Percentiles rank a stretch among this genome's conserved stretches.
phyloP scores from a whole-genome alignment of 2,888 invertebrate genomes.

The Amblyteles armatorius region DNA sequence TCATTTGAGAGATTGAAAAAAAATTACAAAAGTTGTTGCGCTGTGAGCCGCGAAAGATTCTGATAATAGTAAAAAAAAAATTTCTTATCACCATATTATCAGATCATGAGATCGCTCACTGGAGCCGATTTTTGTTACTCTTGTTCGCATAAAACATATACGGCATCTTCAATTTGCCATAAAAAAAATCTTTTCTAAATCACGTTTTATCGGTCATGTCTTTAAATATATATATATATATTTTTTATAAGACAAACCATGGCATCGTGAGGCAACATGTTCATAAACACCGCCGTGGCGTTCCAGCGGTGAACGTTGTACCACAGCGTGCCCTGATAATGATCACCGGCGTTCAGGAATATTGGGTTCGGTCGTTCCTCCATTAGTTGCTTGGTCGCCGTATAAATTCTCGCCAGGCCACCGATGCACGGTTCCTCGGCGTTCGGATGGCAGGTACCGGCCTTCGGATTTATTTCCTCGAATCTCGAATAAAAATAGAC shows the following conservation, averaged over 20 bases:
- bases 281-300: slow-evolving; percentile 91
- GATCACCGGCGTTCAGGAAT: slow-evolving; percentile 93
- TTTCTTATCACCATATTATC: too few species aligned
- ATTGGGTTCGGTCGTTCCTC: slow-evolving; percentile 87
- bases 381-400: slow-evolving; percentile 84
- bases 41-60: too few species aligned
- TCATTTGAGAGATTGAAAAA: too few species aligned
- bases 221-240: background rate
- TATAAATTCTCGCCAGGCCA: slow-evolving; percentile 89
- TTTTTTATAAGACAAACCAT: slow-evolving; percentile 86
- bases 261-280: slow-evolving; percentile 91
- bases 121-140: background rate
- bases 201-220: background rate
- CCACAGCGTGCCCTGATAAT: slow-evolving; percentile 95
- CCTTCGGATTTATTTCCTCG: slow-evolving; percentile 87
- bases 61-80: too few species aligned
- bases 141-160: background rate
- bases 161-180: background rate
- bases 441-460: slow-evolving; percentile 86
- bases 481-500: slow-evolving; percentile 84
- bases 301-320: slow-evolving; percentile 91
- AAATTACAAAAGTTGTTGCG: too few species aligned
- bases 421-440: slow-evolving; percentile 87
- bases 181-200: background rate
- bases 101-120: too few species aligned